These are phyloP conservation scores for Myotis planiceps DNA, from an alignment of 2,797 vertebrate genomes.

Conservation along the genomic window DNA sequence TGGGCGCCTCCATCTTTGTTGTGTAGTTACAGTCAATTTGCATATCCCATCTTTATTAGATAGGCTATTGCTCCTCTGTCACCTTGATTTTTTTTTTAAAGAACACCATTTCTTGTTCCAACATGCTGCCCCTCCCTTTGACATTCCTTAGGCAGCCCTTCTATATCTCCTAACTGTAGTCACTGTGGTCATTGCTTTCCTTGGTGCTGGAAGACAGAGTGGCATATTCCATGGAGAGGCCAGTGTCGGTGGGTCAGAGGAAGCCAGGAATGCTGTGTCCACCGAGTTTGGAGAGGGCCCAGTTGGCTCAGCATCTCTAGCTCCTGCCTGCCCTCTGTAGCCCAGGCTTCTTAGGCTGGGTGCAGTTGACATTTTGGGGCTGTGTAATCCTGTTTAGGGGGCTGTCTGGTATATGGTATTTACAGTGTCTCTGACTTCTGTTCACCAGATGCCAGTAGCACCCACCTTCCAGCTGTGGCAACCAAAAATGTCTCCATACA, in stretches of 20 bases:
- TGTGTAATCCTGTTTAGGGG: not conserved
- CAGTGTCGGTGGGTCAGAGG: not conserved
- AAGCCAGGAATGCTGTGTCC: not conserved
- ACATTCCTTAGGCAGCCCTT: not conserved
- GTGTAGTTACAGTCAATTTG: too few species aligned
- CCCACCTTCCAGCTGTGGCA: not conserved
- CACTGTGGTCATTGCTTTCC: not conserved
- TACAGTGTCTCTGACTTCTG: not conserved
- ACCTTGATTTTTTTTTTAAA: not conserved
- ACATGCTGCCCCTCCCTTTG: not conserved
- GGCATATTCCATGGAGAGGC: not conserved
- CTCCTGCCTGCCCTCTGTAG: not conserved
- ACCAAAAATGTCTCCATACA: not conserved
- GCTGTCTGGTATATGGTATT: accelerated
- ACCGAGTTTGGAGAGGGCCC: not conserved
- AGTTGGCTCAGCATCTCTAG: not conserved
- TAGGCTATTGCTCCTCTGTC: not conserved
- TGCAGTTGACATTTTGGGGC: accelerated
- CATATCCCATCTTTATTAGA: too few species aligned
- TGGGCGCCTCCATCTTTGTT: too few species aligned
- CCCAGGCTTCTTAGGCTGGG: not conserved
- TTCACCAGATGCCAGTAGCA: too few species aligned
- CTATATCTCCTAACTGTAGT: not conserved
- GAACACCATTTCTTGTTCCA: not conserved
- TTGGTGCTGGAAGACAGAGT: not conserved